phyloP scores from a whole-genome alignment of 2,888 invertebrate genomes.

The Periphyllus acericola region DNA sequence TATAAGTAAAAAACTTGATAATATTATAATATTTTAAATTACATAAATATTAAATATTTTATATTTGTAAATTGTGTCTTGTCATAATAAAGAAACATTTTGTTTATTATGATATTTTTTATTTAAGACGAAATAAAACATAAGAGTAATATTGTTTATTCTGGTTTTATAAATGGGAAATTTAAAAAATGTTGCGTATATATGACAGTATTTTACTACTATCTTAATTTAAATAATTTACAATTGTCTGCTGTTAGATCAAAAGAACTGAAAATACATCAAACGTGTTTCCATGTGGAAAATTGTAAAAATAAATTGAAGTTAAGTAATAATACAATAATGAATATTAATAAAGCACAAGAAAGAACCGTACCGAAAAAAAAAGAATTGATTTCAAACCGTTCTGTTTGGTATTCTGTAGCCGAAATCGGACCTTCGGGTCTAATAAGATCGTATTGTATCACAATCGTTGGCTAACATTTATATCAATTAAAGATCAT shows the following conservation, averaged over 20 bases:
- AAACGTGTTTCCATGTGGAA: neutral
- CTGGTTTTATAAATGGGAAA: neutral
- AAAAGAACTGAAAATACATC: neutral
- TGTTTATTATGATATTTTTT: neutral
- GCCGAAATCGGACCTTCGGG: constrained; percentile 42
- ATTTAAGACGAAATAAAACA: neutral
- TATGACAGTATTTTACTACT: neutral
- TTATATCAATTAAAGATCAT: constrained; percentile 58
- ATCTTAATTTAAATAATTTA: neutral
- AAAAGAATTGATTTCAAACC: constrained; percentile 38
- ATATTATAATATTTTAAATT: neutral
- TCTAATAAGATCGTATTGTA: constrained; percentile 49
- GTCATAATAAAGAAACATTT: neutral
- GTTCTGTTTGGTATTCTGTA: constrained; percentile 53
- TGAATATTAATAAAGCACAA: constrained; percentile 21
- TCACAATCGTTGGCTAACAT: constrained; percentile 45
- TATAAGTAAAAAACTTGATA: neutral
- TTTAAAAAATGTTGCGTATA: neutral
- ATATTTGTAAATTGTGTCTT: neutral
- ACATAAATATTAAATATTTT: neutral
- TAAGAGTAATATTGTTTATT: neutral
- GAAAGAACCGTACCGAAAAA: constrained; percentile 4
- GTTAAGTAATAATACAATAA: constrained; percentile 34
- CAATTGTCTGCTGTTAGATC: neutral
- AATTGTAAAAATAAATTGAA: constrained; percentile 13